A percentile compares a stretch with the other conserved stretches of the same genome.
Evolutionary conservation across 2,797 vertebrate genomes (phyloP).

Genomic region (Heteromormyrus szaboi): DNA sequence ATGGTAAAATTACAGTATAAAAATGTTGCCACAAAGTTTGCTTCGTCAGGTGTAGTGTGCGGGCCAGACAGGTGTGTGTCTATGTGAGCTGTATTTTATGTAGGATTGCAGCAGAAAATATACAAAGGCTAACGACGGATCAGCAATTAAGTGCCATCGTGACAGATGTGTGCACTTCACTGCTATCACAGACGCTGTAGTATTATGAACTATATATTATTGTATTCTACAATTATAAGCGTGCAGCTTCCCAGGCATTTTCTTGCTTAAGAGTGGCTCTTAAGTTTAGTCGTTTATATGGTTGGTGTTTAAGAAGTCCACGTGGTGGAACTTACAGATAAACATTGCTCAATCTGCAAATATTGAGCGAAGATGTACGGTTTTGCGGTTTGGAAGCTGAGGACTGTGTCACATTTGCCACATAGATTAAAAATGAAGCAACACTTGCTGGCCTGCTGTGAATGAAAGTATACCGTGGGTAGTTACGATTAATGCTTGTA

Average conservation of each 20-base stretch:
- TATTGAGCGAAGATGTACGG: not conserved
- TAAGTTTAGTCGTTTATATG: not conserved
- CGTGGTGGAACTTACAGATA: not conserved
- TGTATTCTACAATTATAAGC: not conserved
- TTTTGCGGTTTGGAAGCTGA: not conserved
- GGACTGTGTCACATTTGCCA: not conserved
- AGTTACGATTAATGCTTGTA: not conserved
- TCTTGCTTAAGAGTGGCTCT: not conserved
- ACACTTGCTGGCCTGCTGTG: not conserved
- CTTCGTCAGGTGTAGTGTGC: not conserved
- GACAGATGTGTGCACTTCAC: not conserved
- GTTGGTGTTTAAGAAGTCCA: not conserved
- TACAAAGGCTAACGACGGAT: not conserved
- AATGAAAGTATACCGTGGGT: not conserved
- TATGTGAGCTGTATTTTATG: not conserved
- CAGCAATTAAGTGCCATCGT: not conserved
- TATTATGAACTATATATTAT: not conserved
- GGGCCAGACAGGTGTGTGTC: slow-evolving; percentile 15
- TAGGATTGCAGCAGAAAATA: not conserved
- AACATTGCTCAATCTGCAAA: not conserved
- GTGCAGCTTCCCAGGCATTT: not conserved
- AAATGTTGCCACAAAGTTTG: not conserved
- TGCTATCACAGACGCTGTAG: not conserved
- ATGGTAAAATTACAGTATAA: slow-evolving; percentile 49
- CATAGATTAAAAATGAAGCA: not conserved